Conservation (phyloP, 2,797 vertebrate species). For the Chromobotia macracanthus region DNA sequence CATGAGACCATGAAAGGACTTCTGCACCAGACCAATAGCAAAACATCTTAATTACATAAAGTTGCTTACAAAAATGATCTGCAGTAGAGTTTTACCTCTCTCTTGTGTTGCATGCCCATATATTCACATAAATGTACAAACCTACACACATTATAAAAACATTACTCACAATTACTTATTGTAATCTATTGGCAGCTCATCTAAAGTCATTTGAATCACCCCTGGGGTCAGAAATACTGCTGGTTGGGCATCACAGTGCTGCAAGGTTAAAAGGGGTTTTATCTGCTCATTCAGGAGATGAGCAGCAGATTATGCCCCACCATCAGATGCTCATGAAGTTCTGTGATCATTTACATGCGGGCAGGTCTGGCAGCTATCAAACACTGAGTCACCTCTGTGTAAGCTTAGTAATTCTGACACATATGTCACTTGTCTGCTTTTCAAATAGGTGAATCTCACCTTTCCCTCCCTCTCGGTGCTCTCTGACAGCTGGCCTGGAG, state of each 20-base stretch:
- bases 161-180: too few relatives aligned
- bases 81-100: too few relatives aligned
- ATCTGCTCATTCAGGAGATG: constrained; percentile 12
- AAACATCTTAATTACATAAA: neutral
- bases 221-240: neutral
- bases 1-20: neutral
- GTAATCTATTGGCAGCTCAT: too few relatives aligned
- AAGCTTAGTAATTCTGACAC: constrained; percentile 63
- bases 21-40: neutral
- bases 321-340: constrained; percentile 33
- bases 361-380: constrained; percentile 24
- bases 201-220: neutral
- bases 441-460: constrained; percentile 60
- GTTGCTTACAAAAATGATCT: neutral
- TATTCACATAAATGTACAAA: too few relatives aligned
- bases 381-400: constrained; percentile 47
- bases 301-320: constrained; percentile 18
- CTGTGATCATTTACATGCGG: constrained; percentile 44
- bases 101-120: too few relatives aligned
- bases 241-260: neutral
- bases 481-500: constrained; percentile 55
- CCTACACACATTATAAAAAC: too few relatives aligned
- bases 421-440: constrained; percentile 53
- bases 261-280: neutral
- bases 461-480: constrained; percentile 51